These are phyloP conservation scores for Enteromius trimaculatus DNA, from an alignment of 2,797 vertebrate genomes.

Conservation along the genomic window DNA sequence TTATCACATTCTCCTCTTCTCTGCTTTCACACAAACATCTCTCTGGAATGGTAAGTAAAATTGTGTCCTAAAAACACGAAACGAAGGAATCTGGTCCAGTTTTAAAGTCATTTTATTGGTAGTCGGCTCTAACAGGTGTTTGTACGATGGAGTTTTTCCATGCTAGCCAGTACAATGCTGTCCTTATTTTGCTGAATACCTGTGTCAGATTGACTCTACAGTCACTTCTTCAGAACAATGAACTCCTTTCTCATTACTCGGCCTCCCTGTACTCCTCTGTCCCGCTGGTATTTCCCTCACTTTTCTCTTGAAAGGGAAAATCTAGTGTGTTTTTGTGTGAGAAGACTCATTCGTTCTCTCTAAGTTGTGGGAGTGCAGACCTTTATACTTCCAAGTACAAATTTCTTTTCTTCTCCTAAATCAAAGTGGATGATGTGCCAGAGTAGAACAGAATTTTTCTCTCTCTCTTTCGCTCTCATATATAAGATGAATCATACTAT, in stretches of 20 bases:
- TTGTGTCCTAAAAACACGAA: conserved; percentile 48
- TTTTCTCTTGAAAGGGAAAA: conserved; percentile 61
- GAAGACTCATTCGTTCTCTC: conserved; percentile 22
- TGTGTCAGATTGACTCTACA: conserved; percentile 76
- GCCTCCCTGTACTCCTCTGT: conserved; percentile 58
- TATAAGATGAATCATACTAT: conserved; percentile 45
- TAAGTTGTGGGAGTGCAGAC: conserved; percentile 1
- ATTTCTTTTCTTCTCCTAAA: conserved; percentile 7
- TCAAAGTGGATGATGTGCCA: neutral
- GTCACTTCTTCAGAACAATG: conserved; percentile 76
- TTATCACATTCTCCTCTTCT: conserved; percentile 36
- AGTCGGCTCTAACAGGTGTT: conserved; percentile 71
- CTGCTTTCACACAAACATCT: conserved; percentile 49
- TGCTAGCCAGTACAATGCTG: conserved; percentile 70
- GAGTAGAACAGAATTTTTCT: conserved; percentile 32
- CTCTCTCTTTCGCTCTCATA: neutral
- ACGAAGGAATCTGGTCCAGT: conserved; percentile 43
- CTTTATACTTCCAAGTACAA: neutral
- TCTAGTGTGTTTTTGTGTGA: conserved; percentile 19
- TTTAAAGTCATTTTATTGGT: conserved; percentile 50
- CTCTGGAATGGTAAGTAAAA: conserved; percentile 49
- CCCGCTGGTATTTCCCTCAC: conserved; percentile 59
- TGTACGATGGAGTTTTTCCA: conserved; percentile 54
- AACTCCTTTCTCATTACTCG: conserved; percentile 73
- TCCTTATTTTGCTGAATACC: conserved; percentile 80